Evolutionary conservation across 2,888 invertebrate genomes (phyloP).

Genomic region (Sussaba pulchella): DNA sequence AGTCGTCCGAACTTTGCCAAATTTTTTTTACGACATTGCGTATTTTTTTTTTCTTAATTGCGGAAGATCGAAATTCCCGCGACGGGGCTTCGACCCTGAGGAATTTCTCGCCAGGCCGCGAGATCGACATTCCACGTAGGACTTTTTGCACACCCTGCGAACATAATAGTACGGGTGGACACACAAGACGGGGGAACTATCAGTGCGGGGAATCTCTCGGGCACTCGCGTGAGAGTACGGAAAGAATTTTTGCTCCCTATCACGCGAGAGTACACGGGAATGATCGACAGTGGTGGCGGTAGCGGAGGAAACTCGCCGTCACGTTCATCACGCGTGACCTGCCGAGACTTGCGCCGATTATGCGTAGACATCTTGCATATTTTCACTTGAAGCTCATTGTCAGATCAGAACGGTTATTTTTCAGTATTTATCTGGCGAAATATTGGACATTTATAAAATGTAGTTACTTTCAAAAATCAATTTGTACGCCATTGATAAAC

Average conservation of each 20-base stretch:
- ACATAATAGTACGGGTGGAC: constrained; percentile 12
- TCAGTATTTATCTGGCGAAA: too few species aligned
- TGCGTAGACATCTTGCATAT: background rate
- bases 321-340: constrained; percentile 12
- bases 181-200: constrained; percentile 10
- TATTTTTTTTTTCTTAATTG: constrained; percentile 20
- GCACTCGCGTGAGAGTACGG: background rate
- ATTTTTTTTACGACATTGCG: background rate
- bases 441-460: too few species aligned
- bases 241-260: constrained; percentile 32
- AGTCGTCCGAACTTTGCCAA: background rate
- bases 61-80: constrained; percentile 28
- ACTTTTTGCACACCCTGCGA: constrained; percentile 29
- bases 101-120: constrained; percentile 22
- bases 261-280: constrained; percentile 19
- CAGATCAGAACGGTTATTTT: too few species aligned
- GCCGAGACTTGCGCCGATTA: background rate
- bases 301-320: background rate
- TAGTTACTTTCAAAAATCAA: too few species aligned
- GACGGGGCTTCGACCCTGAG: constrained; percentile 14
- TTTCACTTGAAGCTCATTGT: constrained; percentile 1
- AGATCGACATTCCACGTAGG: constrained; percentile 19
- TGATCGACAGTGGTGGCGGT: background rate
- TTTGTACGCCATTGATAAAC: too few species aligned
- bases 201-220: constrained; percentile 11